phyloP scores from a whole-genome alignment of 37 sponge, comb jelly and placozoan genomes.

The Haliclona indistincta region DNA sequence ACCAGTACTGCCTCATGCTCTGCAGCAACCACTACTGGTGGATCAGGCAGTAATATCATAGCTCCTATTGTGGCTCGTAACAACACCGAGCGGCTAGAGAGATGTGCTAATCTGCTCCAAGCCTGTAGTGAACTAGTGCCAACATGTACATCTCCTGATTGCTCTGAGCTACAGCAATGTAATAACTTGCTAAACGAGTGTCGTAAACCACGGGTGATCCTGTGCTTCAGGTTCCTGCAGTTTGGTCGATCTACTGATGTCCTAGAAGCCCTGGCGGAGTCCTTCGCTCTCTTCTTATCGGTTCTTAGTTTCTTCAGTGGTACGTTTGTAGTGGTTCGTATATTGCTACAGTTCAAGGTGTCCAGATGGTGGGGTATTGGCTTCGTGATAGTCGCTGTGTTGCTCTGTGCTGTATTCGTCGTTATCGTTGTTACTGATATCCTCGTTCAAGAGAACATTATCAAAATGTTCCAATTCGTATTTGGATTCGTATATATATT shows the following conservation, averaged over 20 bases:
- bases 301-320: conserved; percentile 34
- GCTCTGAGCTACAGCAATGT: too few relatives aligned
- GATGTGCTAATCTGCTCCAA: too few relatives aligned
- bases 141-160: too few relatives aligned
- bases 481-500: conserved; percentile 9
- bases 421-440: conserved; percentile 19
- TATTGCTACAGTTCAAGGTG: conserved; percentile 29
- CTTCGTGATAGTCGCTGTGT: conserved; percentile 8
- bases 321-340: conserved; percentile 21
- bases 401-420: conserved; percentile 3
- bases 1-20: too few relatives aligned
- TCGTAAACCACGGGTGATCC: conserved; percentile 7
- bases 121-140: too few relatives aligned
- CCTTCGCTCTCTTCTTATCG: conserved; percentile 55
- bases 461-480: conserved; percentile 29
- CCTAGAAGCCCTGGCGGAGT: conserved; percentile 27
- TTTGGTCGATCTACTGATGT: conserved; percentile 44
- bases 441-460: conserved; percentile 7
- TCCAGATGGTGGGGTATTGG: conserved; percentile 47
- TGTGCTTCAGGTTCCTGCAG: conserved; percentile 52
- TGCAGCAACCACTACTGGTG: too few relatives aligned
- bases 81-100: too few relatives aligned
- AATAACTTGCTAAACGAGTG: too few relatives aligned
- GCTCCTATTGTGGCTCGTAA: too few relatives aligned
- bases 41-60: too few relatives aligned